These are phyloP conservation scores for Trichogramma dendrolimi DNA, from an alignment of 2,888 invertebrate genomes.

Conservation along the genomic window DNA sequence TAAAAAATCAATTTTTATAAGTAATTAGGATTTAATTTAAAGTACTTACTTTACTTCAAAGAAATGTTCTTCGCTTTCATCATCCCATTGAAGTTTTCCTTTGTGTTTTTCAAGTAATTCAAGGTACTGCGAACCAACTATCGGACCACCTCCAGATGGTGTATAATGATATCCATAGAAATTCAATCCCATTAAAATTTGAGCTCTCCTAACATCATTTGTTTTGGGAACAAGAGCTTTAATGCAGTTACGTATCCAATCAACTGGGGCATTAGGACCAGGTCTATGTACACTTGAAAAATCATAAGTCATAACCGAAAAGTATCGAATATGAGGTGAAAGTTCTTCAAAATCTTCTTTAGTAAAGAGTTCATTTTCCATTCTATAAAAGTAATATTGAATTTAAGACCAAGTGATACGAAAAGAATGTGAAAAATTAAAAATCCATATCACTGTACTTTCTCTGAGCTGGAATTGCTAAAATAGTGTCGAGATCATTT, in stretches of 20 bases:
- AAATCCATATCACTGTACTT: conserved; percentile 49
- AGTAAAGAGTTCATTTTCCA: conserved; percentile 62
- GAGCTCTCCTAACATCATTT: conserved; percentile 61
- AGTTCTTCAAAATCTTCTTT: conserved; percentile 73
- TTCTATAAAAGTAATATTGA: conserved; percentile 33
- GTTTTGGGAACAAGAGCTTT: conserved; percentile 66
- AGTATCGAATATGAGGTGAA: conserved; percentile 73
- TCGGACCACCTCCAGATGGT: conserved; percentile 75
- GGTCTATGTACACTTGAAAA: conserved; percentile 79
- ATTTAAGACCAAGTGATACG: not conserved
- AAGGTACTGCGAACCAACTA: conserved; percentile 75
- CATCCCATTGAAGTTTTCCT: conserved; percentile 73
- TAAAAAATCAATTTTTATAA: not conserved
- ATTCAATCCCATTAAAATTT: conserved; percentile 85
- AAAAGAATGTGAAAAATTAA: not conserved
- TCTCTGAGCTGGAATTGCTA: conserved; percentile 77
- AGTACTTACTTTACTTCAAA: conserved; percentile 75
- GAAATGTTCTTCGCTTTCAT: conserved; percentile 76
- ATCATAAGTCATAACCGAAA: conserved; percentile 97
- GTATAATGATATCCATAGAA: conserved; percentile 91
- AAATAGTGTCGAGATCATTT: conserved; percentile 59
- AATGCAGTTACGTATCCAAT: conserved; percentile 77
- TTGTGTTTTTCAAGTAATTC: conserved; percentile 71
- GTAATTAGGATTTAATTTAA: not conserved
- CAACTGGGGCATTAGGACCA: conserved; percentile 84